phyloP scores from a whole-genome alignment of 1,140 invertebrate species.

The Procambarus virginalis region DNA sequence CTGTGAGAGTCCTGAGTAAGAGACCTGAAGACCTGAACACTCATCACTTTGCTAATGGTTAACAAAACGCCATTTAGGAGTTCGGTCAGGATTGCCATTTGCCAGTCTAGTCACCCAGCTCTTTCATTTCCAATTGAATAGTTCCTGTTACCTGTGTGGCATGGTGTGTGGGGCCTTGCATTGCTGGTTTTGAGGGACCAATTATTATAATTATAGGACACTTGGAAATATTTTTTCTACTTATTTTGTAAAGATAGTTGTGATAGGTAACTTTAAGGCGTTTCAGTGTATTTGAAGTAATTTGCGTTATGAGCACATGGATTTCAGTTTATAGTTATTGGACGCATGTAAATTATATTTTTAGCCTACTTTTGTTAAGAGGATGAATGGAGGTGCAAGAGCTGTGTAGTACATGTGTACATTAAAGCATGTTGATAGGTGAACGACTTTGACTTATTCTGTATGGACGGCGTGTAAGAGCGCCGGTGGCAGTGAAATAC shows the following conservation, averaged over 20 bases:
- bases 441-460: no score
- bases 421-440: no score
- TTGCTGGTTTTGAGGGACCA: conserved; percentile 28
- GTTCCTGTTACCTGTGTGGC: conserved; percentile 31
- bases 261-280: conserved; percentile 1
- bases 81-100: conserved; percentile 20
- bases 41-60: neutral
- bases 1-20: conserved; percentile 18
- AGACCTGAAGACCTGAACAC: neutral
- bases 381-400: neutral
- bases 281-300: neutral
- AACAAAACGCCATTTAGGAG: neutral
- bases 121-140: conserved; percentile 1
- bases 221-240: conserved; percentile 50
- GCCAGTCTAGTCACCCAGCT: conserved; percentile 41
- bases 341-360: conserved; percentile 65
- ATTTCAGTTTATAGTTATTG: conserved; percentile 5
- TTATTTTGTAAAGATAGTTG: conserved; percentile 39
- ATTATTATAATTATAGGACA: neutral
- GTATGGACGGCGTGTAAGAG: no score
- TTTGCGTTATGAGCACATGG: neutral
- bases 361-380: conserved; percentile 32
- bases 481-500: no score
- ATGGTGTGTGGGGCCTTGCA: conserved; percentile 3
- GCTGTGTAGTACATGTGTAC: neutral